phyloP scores from a whole-genome alignment of 2,888 invertebrate genomes.

The Drosophila helvetica region DNA sequence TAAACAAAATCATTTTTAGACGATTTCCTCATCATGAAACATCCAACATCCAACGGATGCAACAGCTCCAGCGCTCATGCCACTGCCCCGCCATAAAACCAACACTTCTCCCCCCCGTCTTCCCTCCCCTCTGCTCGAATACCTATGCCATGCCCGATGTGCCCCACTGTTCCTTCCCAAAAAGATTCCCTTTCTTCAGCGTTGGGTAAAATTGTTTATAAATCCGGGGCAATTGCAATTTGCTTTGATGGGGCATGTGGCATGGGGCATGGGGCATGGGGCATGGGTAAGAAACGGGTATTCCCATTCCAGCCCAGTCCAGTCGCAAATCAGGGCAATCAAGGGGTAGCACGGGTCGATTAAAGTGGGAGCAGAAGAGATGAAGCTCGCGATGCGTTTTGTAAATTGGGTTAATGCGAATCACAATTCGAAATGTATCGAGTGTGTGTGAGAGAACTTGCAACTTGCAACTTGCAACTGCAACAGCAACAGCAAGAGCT shows the following conservation, averaged over 20 bases:
- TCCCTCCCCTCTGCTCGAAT: background rate
- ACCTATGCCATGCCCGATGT: background rate
- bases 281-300: too few relatives aligned
- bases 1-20: slow-evolving; percentile 67
- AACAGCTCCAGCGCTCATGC: slow-evolving; percentile 6
- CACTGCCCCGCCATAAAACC: too few relatives aligned
- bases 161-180: background rate
- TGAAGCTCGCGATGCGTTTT: slow-evolving; percentile 10
- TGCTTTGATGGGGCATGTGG: background rate
- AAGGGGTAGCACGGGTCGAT: background rate
- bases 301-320: too few relatives aligned
- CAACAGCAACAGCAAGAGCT: background rate
- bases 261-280: too few relatives aligned
- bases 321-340: background rate
- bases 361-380: background rate
- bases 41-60: slow-evolving; percentile 19
- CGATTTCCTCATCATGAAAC: slow-evolving; percentile 46
- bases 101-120: background rate
- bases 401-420: slow-evolving; percentile 42
- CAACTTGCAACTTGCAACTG: slow-evolving; percentile 10
- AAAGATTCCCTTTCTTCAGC: slow-evolving; percentile 22
- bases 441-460: slow-evolving; percentile 18
- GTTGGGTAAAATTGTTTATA: slow-evolving; percentile 49
- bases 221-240: slow-evolving; percentile 41
- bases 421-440: slow-evolving; percentile 32